phyloP scores from a whole-genome alignment of 1,140 invertebrate genomes.

The Andrena cerasifolii region DNA sequence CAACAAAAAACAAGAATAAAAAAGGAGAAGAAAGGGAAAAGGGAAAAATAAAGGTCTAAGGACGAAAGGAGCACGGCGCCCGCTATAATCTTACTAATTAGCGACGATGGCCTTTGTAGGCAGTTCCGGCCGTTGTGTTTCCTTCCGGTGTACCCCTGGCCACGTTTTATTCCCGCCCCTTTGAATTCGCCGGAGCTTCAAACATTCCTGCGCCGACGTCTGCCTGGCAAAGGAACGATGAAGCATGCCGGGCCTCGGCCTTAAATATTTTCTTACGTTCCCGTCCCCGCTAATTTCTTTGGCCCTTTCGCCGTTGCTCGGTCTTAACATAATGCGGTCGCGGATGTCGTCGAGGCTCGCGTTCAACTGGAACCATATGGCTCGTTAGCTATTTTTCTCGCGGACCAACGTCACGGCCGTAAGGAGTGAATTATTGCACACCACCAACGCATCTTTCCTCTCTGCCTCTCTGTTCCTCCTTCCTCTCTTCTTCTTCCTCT shows the following conservation, averaged over 20 bases:
- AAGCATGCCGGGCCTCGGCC: background rate
- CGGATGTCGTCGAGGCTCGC: background rate
- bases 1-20: too few relatives aligned
- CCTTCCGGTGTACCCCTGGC: background rate
- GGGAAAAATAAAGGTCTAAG: too few relatives aligned
- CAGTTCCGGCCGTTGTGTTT: conserved; percentile 19
- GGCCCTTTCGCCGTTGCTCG: background rate
- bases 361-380: conserved; percentile 1
- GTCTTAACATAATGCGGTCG: background rate
- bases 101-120: conserved; percentile 41
- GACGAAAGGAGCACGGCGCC: background rate
- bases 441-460: conserved; percentile 1
- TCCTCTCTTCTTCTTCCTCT: too few relatives aligned
- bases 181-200: conserved; percentile 12
- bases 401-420: background rate
- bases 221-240: background rate
- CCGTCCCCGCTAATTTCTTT: conserved; percentile 2
- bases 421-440: conserved; percentile 54
- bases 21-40: too few relatives aligned
- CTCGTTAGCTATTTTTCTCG: conserved; percentile 26
- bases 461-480: too few relatives aligned
- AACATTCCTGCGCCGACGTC: background rate
- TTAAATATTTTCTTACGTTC: background rate
- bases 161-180: background rate
- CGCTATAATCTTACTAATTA: conserved; percentile 51